These are phyloP conservation scores for Eriocheir sinensis DNA, from an alignment of 1,140 invertebrate genomes.

Conservation along the genomic window DNA sequence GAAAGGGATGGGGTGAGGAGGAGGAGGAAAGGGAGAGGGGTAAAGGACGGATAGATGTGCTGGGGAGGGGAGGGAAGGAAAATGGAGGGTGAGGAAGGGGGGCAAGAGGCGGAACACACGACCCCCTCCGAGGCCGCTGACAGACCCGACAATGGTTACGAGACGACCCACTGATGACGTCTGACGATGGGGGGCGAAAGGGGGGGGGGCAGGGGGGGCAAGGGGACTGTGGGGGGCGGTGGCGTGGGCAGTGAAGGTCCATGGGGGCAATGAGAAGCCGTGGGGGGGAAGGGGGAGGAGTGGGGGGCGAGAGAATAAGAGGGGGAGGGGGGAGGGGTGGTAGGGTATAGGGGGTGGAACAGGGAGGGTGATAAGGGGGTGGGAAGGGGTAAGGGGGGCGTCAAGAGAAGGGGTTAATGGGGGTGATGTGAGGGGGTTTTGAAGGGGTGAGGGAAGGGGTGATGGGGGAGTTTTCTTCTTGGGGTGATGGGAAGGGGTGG, in stretches of 20 bases:
- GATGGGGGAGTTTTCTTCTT: no score
- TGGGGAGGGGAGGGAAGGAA: neutral
- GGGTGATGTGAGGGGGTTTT: no score
- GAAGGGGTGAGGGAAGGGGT: neutral
- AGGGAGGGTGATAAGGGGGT: neutral
- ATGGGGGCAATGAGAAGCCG: neutral
- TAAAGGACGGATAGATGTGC: neutral
- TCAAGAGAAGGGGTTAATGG: no score
- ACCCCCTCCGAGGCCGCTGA: slow-evolving; percentile 45
- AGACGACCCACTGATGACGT: slow-evolving; percentile 17
- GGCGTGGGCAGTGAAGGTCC: no score
- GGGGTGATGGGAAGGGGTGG: neutral
- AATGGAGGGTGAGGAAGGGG: neutral
- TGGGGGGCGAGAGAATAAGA: neutral
- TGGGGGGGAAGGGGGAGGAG: no score
- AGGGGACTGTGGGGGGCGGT: neutral
- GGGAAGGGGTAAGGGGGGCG: no score
- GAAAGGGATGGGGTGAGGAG: neutral
- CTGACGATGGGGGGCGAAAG: neutral
- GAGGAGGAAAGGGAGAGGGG: neutral
- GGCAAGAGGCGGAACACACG: neutral
- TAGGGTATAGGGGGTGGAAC: no score
- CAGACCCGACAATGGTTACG: slow-evolving; percentile 54
- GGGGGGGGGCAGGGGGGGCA: neutral
- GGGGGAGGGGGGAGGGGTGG: no score